Base-by-base conservation (phyloP, 2,888 invertebrate species). In the Prostheceraeus crozeri region DNA sequence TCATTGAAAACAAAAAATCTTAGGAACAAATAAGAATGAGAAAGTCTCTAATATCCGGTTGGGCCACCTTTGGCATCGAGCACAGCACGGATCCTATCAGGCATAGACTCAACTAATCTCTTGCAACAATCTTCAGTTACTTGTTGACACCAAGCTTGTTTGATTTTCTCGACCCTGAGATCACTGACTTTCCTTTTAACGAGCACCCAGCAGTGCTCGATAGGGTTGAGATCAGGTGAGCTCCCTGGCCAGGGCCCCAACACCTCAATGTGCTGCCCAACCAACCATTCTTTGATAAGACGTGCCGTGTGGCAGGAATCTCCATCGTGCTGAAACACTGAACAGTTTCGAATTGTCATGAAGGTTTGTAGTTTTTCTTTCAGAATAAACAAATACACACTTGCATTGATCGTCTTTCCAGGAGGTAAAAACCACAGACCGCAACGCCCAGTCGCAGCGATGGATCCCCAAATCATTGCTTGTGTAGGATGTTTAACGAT, bases 161-260 rank as follows among this genome's bases (percentile, higher is more conserved):
- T n/a, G n/a, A n/a, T n/a, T n/a, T n/a, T n/a, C n/a, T n/a, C n/a
- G n/a, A n/a, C n/a, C n/a, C n/a, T n/a, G n/a, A n/a, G n/a, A n/a
- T n/a, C n/a, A n/a, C n/a, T n/a, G n/a, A n/a, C n/a, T n/a, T n/a
- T n/a, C n/a, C n/a, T n/a, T n/a, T n/a, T n/a, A n/a, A n/a, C n/a
- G n/a, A n/a, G n/a, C n/a, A n/a, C n/a, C 40, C 40, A 40, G 40
- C 40, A 40, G 40, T 40, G 14, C 40, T 40, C 40, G 14, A 40
- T 40, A 14, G 40, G 40, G 40, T 40, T 40, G 14, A 40, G 19
- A 40, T 40, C 40, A 40, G 6, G 16, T 21, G 40, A 40, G 19
- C 23, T 40, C 23, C n/a, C n/a, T 40, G 40, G 40, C 40, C 40
- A 40, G 19, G 40, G 40, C 16, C n/a, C 40, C 4, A 40, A 40